phyloP scores from a whole-genome alignment of 2,113 vertebrate genomes.

The Zapornia atra region DNA sequence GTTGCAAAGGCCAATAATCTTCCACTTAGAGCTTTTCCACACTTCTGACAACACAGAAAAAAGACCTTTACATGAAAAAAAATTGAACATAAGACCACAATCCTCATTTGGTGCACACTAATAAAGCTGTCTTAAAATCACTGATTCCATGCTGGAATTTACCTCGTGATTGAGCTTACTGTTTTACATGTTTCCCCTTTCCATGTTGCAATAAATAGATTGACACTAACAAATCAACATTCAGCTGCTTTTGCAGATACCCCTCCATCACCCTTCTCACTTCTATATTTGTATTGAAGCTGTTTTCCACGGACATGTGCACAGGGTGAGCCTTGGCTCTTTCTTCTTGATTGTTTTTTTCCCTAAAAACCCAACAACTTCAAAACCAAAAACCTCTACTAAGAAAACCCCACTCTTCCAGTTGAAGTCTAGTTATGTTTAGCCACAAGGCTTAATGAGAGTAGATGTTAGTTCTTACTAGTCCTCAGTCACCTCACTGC shows the following conservation, averaged over 20 bases:
- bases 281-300: background rate
- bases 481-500: background rate
- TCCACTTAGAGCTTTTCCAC: background rate
- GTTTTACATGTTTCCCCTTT: background rate
- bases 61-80: background rate
- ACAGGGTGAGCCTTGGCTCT: background rate
- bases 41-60: background rate
- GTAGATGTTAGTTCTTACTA: background rate
- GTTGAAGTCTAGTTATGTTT: background rate
- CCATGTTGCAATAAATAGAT: background rate
- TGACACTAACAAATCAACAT: background rate
- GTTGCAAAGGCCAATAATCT: background rate
- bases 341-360: background rate
- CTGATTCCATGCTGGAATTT: background rate
- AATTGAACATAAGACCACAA: background rate
- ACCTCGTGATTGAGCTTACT: background rate
- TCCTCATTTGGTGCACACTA: background rate
- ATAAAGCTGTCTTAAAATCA: background rate
- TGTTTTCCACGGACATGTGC: background rate
- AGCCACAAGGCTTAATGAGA: background rate
- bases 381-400: background rate
- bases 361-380: background rate
- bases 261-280: rapidly evolving
- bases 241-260: background rate
- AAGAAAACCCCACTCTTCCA: background rate